Evolutionary conservation across 2,888 invertebrate species (phyloP).

Genomic region (Coecobrya sp.): DNA sequence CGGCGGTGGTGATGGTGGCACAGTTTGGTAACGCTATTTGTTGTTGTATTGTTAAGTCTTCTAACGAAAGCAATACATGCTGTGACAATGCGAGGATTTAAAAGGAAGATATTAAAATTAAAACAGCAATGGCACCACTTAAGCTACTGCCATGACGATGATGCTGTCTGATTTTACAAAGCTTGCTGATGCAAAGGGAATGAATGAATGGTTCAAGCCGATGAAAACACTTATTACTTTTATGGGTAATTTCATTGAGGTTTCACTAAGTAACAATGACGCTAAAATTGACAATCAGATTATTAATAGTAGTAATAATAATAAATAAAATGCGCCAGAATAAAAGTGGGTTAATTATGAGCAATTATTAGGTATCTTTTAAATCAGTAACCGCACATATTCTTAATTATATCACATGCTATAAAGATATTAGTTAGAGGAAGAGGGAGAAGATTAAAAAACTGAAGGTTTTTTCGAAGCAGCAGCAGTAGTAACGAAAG

Average conservation of each 20-base stretch:
- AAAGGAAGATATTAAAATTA: background rate
- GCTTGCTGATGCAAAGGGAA: background rate
- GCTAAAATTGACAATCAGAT: background rate
- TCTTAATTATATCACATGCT: slow-evolving; percentile 14
- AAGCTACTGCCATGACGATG: background rate
- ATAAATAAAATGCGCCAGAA: slow-evolving; percentile 30
- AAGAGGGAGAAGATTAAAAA: background rate
- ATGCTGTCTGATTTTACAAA: background rate
- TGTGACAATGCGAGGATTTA: background rate
- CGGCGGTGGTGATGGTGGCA: background rate
- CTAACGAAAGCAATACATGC: background rate
- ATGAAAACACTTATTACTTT: background rate
- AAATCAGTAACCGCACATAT: background rate
- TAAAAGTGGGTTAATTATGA: slow-evolving; percentile 64
- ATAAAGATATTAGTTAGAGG: background rate
- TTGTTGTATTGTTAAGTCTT: background rate
- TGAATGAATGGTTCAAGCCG: background rate
- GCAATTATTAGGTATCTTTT: slow-evolving; percentile 18
- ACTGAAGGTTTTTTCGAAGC: background rate
- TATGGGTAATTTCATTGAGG: slow-evolving; percentile 13
- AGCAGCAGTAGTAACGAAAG: background rate
- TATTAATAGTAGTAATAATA: background rate
- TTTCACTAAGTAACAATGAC: background rate
- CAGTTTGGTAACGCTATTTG: background rate
- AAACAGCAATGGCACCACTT: background rate